Base-by-base conservation (phyloP, 2,888 invertebrate genomes). In the Rosalia funebris region DNA sequence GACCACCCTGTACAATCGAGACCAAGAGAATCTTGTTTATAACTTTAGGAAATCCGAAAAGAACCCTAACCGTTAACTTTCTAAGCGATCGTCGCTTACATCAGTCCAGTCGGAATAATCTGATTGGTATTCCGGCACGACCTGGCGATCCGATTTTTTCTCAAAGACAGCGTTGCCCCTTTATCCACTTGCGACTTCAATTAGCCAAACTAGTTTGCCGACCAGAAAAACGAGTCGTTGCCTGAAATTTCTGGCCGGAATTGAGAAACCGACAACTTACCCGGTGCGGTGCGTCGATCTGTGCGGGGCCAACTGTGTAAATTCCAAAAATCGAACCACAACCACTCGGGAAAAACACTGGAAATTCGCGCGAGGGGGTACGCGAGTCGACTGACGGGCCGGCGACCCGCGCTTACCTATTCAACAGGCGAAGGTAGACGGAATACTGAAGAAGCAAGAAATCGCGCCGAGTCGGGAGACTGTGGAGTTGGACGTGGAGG, bases 401-500 rank as follows among this genome's bases (percentile, higher is more conserved):
- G 36, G 36, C 44, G 32, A 16, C 37, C 55, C 53, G 25, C 55
- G 11, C 36, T 12, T 67, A 70, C 67, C 68, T 71, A 66, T 65
- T 62, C 67, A 48, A 32, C 57, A 50, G 44, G 55, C 60, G 62
- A 57, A 68, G 64, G 63, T 63, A 65, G 65, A 62, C 64, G 56
- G 65, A 68, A 64, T 59, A 71, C 70, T 71, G 59, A 67, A 65
- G 65, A 65, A 45, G 56, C 57, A 63, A 62, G 63, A 61, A 50
- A 63, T 46, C 58, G n/a, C n/a, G 56, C 61, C 52, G 45, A 36
- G 56, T 53, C 31, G 59, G 25, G 41, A 46, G 57, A 48, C 57
- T 45, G 59, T 12, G 12, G 58, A 53, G 46, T 48, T 14, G 46
- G 20, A 48, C 58, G 60, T 52, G 46, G 66, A 63, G 60, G 57